Evolutionary conservation across 2,797 vertebrate species (phyloP), one percentile per base, ranked within the genome.

Genomic region (Aphelocoma californica): DNA sequence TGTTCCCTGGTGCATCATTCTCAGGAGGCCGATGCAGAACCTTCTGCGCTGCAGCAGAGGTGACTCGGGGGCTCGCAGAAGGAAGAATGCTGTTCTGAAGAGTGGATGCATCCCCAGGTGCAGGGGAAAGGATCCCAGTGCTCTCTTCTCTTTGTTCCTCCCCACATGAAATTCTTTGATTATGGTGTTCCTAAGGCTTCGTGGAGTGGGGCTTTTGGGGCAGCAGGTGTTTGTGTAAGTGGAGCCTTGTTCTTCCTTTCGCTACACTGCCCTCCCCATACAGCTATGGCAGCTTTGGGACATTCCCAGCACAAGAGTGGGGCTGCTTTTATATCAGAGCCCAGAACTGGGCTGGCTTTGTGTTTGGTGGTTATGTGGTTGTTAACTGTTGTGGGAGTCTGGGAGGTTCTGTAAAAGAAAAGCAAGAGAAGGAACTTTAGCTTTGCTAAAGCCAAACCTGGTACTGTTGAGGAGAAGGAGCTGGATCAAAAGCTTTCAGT

Each of bases 131-230:
- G 83, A 93, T 86, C 40, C 74, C 66, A 38, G 42, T 28, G 7
- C 74, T 84, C 77, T 79, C 83, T 88, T 79, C 88, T 81, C 66
- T 93, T 92, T 86, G 56, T 66, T 94, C 44, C 70, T 88, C 70
- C 72, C 47, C 70, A 81, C 15, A 1, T 53, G 81, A 90, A 86
- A 79, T 82, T 88, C 50, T 92, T 61, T 62, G 75, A 40, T 53
- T 61, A 36, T 95, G 81, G 86, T 73, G 60, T 88, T 93, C 47
- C 64, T 51, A 56, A 84, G 57, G 73, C 86, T 90, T 89, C 0
- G 5, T 60, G 54, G 56, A 88, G 58, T 79, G 83, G 42, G 62
- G 58, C 32, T 84, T 90, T 60, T 69, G 57, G 64, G 62, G 36
- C 79, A 78, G 28, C 1, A 18, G 54, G 31, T 73, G 80, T 84